Conservation (phyloP, 1,140 invertebrate genomes). For the Meteorus sp. region DNA sequence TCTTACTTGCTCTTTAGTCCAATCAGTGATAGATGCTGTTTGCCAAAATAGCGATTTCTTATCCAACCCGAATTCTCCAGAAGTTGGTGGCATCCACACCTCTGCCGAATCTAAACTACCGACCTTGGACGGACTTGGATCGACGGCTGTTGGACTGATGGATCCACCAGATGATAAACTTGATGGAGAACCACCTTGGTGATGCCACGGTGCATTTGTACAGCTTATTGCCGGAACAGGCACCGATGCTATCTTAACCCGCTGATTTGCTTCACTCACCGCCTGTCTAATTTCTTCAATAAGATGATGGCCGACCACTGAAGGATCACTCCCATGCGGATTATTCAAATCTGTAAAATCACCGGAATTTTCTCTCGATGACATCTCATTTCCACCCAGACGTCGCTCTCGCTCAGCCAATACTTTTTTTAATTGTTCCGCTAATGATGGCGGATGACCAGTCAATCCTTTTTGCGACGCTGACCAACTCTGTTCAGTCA, state of each 20-base stretch:
- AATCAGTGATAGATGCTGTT: constrained; percentile 72
- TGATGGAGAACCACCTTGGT: constrained; percentile 63
- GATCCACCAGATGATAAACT: constrained; percentile 66
- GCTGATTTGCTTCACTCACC: constrained; percentile 79
- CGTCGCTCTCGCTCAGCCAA: constrained; percentile 74
- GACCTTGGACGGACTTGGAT: constrained; percentile 56
- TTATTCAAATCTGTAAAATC: constrained; percentile 67
- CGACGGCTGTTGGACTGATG: constrained; percentile 55
- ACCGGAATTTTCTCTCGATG: constrained; percentile 65
- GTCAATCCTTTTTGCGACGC: constrained; percentile 49
- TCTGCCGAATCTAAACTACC: constrained; percentile 57
- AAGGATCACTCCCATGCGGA: constrained; percentile 55
- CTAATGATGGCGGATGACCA: constrained; percentile 73
- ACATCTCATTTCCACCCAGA: constrained; percentile 57
- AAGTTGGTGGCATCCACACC: constrained; percentile 59
- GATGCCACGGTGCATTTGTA: constrained; percentile 49
- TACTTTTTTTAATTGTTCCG: constrained; percentile 82
- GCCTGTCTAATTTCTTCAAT: constrained; percentile 82
- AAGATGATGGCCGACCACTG: constrained; percentile 71
- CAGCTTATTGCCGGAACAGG: constrained; percentile 56
- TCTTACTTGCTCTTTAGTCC: constrained; percentile 85
- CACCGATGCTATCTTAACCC: constrained; percentile 67
- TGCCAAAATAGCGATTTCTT: constrained; percentile 72
- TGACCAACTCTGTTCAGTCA: constrained; percentile 58
- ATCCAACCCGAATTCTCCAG: constrained; percentile 57